These are phyloP conservation scores for Gymnosoma rotundatum DNA, from an alignment of 2,888 invertebrate species.

Conservation along the genomic window DNA sequence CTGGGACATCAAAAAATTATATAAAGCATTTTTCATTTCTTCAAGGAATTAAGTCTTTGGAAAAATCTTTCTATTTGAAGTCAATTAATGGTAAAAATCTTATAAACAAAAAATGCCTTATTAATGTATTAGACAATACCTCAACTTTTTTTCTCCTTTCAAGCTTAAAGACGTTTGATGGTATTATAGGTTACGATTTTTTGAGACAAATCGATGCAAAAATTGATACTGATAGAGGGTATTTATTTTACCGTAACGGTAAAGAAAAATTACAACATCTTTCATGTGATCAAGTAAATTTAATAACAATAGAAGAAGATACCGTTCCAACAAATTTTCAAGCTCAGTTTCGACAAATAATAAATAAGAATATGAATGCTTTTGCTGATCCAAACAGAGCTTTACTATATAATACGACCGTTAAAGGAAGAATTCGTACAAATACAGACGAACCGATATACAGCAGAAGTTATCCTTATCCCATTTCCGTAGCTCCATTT, in stretches of 20 bases:
- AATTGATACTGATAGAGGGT: constrained; percentile 32
- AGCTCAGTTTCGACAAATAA: constrained; percentile 22
- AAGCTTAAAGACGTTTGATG: constrained; percentile 10
- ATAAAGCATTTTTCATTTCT: constrained; percentile 16
- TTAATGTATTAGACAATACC: constrained; percentile 32
- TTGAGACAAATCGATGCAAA: constrained; percentile 15
- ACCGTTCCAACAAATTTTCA: constrained; percentile 26
- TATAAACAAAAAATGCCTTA: constrained; percentile 29
- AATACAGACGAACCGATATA: constrained; percentile 26
- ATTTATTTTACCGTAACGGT: constrained; percentile 24
- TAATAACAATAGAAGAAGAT: constrained; percentile 26
- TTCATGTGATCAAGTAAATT: constrained; percentile 15
- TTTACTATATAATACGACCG: constrained; percentile 10
- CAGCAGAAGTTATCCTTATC: constrained; percentile 30
- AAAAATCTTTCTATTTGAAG: constrained; percentile 18
- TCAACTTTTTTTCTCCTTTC: constrained; percentile 31
- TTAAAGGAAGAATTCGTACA: constrained; percentile 18
- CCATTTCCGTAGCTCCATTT: constrained; percentile 30
- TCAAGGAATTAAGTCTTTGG: background rate
- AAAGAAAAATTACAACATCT: constrained; percentile 31
- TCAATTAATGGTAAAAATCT: constrained; percentile 29
- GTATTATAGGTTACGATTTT: constrained; percentile 11
- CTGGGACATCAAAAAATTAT: constrained; percentile 27
- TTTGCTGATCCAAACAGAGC: constrained; percentile 34
- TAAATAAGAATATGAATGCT: constrained; percentile 15